Evolutionary conservation across 2,113 vertebrate species (phyloP), one percentile per base, ranked within the genome.

Genomic region (Ursus arctos): DNA sequence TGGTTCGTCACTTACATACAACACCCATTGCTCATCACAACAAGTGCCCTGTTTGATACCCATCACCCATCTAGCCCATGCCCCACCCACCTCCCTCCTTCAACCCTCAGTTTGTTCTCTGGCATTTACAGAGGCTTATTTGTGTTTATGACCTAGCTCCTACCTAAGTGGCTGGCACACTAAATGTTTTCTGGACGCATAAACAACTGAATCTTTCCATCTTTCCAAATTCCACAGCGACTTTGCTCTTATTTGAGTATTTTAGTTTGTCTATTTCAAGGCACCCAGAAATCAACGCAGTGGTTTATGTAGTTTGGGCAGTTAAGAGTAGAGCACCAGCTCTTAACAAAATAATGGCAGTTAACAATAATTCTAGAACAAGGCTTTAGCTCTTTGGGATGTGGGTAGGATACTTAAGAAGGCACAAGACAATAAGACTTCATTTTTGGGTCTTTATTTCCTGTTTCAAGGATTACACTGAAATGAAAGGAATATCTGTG

Each of bases 101-200:
- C 16, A 69, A 36, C 18, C 8, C n/a, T 69, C 65, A 69, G 3
- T n/a, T 36, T 69, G 8, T 69, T 69, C 33, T 69, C n/a, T 69
- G 19, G 19, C 67, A 21, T 69, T 69, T 19, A 69, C 33, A 47
- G 43, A 59, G 24, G 31, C 22, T 79, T 84, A 14, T 51, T 59
- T 96, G 76, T 81, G 26, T 80, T 86, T 77, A 57, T 95, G 76
- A 76, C 33, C 43, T n/a, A 92, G 77, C 53, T 71, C 47, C 57
- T 79, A 85, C 61, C 49, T 53, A 77, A 96, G 51, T 81, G 33
- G 3, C 67, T 80, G 22, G 24, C 49, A 36, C 79, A 36, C 24
- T 84, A 76, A 94, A 61, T 13, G 1, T 95, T 88, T 81, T 43
- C 47, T 31, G 8, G 11, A 16, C 55, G 4, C 40, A 72, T 59